Conservation (phyloP, 2,888 invertebrate genomes). For the Tetramorium bicarinatum region DNA sequence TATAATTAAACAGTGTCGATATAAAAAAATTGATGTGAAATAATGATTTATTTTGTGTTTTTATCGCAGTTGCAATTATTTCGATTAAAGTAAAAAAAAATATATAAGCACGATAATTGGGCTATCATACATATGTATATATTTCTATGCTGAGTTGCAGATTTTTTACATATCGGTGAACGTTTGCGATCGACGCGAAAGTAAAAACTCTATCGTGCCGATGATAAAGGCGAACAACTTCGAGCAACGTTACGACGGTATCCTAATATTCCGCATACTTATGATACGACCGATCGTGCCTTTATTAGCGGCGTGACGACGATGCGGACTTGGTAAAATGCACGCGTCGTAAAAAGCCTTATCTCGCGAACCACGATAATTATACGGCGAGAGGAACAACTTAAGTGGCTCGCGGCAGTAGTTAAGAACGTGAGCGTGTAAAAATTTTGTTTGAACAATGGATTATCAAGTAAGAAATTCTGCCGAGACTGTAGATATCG, state of each 20-base stretch:
- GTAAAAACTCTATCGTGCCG: conserved; percentile 24
- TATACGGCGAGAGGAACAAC: conserved; percentile 42
- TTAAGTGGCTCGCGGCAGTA: conserved; percentile 18
- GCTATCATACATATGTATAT: not conserved
- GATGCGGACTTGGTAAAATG: conserved; percentile 41
- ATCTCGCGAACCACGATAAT: conserved; percentile 43
- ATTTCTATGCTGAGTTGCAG: not conserved
- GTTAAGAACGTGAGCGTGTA: conserved; percentile 14
- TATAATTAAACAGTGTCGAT: not conserved
- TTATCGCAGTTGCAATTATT: not conserved
- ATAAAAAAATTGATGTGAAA: not conserved
- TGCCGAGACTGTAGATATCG: not conserved
- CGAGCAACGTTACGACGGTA: conserved; percentile 24
- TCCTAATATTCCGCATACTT: conserved; percentile 51
- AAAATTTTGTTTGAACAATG: conserved; percentile 22
- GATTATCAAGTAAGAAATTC: conserved; percentile 28
- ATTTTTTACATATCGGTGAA: not conserved
- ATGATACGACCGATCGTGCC: conserved; percentile 39
- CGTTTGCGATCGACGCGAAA: conserved; percentile 1
- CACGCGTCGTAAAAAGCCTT: conserved; percentile 42
- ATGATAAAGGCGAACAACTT: conserved; percentile 37
- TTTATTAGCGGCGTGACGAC: conserved; percentile 47
- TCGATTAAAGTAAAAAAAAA: not conserved
- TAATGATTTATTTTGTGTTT: not conserved
- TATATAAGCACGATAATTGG: not conserved